Percentiles rank a stretch among this genome's conserved stretches.
These are phyloP conservation scores for Strigops habroptila DNA, from an alignment of 2,113 vertebrate genomes.

Conservation along the genomic window DNA sequence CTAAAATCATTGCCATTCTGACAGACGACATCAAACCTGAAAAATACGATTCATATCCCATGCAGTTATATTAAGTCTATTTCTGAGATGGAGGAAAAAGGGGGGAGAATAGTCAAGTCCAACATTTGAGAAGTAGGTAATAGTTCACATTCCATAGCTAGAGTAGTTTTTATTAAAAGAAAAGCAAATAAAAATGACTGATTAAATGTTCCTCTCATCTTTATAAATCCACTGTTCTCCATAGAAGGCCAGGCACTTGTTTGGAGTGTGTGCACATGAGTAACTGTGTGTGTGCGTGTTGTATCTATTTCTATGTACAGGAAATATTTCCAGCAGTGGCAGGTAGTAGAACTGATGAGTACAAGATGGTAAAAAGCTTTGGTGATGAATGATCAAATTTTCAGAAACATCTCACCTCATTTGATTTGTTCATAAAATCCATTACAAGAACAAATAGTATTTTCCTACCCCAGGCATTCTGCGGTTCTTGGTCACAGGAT, in stretches of 20 bases:
- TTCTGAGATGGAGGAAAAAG: neutral
- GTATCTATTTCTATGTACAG: conserved; percentile 23
- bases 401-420: conserved; percentile 57
- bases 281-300: neutral
- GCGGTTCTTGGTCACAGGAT: conserved; percentile 3
- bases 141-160: conserved; percentile 11
- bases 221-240: conserved; percentile 24
- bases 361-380: conserved; percentile 47
- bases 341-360: conserved; percentile 51
- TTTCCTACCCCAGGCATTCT: conserved; percentile 56
- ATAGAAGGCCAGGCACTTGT: neutral
- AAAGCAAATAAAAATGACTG: conserved; percentile 26
- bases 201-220: conserved; percentile 8
- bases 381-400: conserved; percentile 66
- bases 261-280: neutral
- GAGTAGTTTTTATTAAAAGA: neutral
- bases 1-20: neutral
- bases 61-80: neutral
- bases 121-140: neutral
- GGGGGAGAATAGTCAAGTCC: neutral
- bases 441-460: conserved; percentile 62
- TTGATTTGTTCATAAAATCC: conserved; percentile 66
- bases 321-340: neutral
- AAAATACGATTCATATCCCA: neutral
- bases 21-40: neutral